Evolutionary conservation across 2,797 vertebrate species (phyloP), one percentile per base, ranked within the genome.

Genomic region (Choloepus didactylus): DNA sequence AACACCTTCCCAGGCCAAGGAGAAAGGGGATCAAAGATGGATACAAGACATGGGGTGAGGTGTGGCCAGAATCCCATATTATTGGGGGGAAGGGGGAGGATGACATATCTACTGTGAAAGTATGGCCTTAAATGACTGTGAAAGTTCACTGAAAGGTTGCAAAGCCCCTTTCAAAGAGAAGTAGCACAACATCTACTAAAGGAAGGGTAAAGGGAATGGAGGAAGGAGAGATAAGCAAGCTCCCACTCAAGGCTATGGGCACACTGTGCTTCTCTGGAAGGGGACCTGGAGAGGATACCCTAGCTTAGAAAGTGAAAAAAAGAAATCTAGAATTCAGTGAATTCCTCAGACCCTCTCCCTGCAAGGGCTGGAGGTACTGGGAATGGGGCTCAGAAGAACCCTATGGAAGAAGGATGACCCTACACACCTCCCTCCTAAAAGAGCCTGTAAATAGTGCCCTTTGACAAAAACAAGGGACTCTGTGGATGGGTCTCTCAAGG

Each of bases 81-180:
- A 66, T 1, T 4, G 46, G n/a, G 21, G 12, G 5, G 2, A 6
- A 11, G 2, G 2, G 15, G 25, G 7, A 54, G 51, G 51, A 54
- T 15, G 16, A 15, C 7, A 29, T 59, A 67, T 46, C 23, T 62
- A 27, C 27, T 56, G 18, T 62, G 51, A 86, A 82, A 81, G 12
- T n/a, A 70, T 70, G 56, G 9, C 38, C 15, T 49, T 62, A 87
- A 59, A 81, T 25, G 80, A 54, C 70, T 76, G 38, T 62, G 9
- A 23, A 79, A 35, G 54, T 51, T 94, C 51, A 73, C 0, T 25
- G 2, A 27, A 92, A 66, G 64, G 16, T 81, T 23, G 21, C 29
- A 73, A 95, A 80, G 59, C 23, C 54, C 81, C 70, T 80, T 91
- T 67, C 46, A 46, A 75, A 62, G 46, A 90, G 72, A 88, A 96